Evolutionary conservation across 1,140 invertebrate genomes (phyloP).

Genomic region (Saccostrea cuccullata): DNA sequence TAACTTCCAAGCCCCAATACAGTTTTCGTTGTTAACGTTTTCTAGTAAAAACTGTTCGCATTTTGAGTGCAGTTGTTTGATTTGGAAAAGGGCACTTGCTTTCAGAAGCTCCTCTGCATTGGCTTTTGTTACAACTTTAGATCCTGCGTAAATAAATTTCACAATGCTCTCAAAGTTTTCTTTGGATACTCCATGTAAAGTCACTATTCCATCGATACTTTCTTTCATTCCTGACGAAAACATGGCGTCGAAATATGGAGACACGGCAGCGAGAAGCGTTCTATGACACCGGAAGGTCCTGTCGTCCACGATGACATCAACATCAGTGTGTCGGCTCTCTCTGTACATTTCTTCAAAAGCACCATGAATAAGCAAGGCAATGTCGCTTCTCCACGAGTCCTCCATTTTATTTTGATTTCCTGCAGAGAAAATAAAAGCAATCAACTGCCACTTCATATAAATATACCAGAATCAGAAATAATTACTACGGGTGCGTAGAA

Average conservation of each 20-base stretch:
- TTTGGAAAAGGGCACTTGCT: constrained; percentile 67
- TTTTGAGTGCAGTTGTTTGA: constrained; percentile 64
- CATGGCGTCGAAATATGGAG: constrained; percentile 72
- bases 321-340: constrained; percentile 60
- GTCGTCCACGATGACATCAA: constrained; percentile 58
- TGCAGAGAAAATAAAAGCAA: background rate
- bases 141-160: constrained; percentile 69
- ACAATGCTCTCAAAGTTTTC: constrained; percentile 68
- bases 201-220: constrained; percentile 64
- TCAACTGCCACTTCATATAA: background rate
- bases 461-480: background rate
- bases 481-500: background rate
- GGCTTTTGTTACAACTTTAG: constrained; percentile 63
- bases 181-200: constrained; percentile 63
- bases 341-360: constrained; percentile 54
- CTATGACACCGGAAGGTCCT: constrained; percentile 65
- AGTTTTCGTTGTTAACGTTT: constrained; percentile 63
- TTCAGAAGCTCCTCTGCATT: constrained; percentile 68
- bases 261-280: constrained; percentile 63
- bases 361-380: constrained; percentile 42
- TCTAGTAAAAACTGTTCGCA: constrained; percentile 68
- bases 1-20: constrained; percentile 67
- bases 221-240: constrained; percentile 71
- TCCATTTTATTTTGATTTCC: constrained; percentile 23
- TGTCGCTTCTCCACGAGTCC: constrained; percentile 47